Evolutionary conservation across 2,888 invertebrate species (phyloP), one percentile per base, ranked within the genome.

Genomic region (Camptogramma bilineatum): DNA sequence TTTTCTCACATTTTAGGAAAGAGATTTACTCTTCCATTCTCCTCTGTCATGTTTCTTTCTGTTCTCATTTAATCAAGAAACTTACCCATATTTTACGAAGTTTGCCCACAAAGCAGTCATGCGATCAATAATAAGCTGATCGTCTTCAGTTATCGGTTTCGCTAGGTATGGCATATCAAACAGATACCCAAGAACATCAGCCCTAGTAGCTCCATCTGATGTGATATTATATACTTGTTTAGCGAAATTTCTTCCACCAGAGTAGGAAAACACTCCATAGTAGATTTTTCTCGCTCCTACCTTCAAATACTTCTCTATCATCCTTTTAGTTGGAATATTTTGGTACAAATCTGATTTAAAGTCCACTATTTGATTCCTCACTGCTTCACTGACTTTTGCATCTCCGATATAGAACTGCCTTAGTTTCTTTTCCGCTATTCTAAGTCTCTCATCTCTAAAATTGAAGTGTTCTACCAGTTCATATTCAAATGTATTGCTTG

Each of bases 211-310:
- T 0, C 83, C 82, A 16, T 72, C 70, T 44, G 60, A 55, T 4
- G 74, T 78, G 61, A 83, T 24, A 63, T 80, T 80, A 18, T 61
- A 46, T 62, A 59, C 68, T 4, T 60, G 56, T 66, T 84, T 85
- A 0, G 70, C 62, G 44, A 80, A 80, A 62, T 87, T 84, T 52
- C 86, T 79, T 0, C 67, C 75, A 3, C 88, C 86, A n/a, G 73
- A 73, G 47, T 86, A 88, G 0, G 77, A 75, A 57, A 88, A 88
- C 13, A 87, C 44, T 46, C 85, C 85, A 51, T 80, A 75, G 62
- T 77, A 88, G 16, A 86, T 64, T 0, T 73, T 68, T 66, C 70
- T 39, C 2, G 73, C 75, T 13, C 77, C 79, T 57, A 68, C 73
- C 16, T 75, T 67, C 0, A 85, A 47, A 63, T 80, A 86, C 18